These are phyloP conservation scores for Escarpia spicata DNA, from an alignment of 2,888 invertebrate species.

Conservation along the genomic window DNA sequence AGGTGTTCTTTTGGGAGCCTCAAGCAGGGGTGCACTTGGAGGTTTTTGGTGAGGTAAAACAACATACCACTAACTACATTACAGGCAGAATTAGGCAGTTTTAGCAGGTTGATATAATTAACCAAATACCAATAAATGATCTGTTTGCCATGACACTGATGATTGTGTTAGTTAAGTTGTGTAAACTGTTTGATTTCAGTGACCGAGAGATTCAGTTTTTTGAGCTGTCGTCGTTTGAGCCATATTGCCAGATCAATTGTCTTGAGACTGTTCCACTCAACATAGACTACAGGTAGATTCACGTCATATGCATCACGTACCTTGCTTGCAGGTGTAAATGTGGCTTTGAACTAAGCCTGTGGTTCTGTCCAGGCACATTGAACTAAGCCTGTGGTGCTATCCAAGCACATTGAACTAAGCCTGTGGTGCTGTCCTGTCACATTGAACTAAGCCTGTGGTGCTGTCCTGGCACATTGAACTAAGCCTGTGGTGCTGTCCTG, in stretches of 20 bases:
- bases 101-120: too few relatives aligned
- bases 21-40: background rate
- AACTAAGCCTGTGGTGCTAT: background rate
- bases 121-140: too few relatives aligned
- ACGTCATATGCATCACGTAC: background rate
- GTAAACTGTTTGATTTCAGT: slow-evolving; percentile 44
- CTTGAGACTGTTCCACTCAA: slow-evolving; percentile 64
- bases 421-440: background rate
- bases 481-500: background rate
- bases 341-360: background rate
- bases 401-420: background rate
- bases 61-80: too few relatives aligned
- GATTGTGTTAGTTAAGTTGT: background rate
- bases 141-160: too few relatives aligned
- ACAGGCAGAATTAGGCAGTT: too few relatives aligned
- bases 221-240: slow-evolving; percentile 65
- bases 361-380: too few relatives aligned
- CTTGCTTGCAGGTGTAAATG: background rate
- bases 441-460: background rate
- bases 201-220: slow-evolving; percentile 66
- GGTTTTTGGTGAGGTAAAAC: background rate
- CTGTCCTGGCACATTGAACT: background rate
- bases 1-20: too few relatives aligned
- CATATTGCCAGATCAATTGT: slow-evolving; percentile 65
- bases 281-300: slow-evolving; percentile 63